A percentile compares a stretch with the other conserved stretches of the same genome.
Evolutionary conservation across 2,797 vertebrate species (phyloP).

Genomic region (Iguana delicatissima): DNA sequence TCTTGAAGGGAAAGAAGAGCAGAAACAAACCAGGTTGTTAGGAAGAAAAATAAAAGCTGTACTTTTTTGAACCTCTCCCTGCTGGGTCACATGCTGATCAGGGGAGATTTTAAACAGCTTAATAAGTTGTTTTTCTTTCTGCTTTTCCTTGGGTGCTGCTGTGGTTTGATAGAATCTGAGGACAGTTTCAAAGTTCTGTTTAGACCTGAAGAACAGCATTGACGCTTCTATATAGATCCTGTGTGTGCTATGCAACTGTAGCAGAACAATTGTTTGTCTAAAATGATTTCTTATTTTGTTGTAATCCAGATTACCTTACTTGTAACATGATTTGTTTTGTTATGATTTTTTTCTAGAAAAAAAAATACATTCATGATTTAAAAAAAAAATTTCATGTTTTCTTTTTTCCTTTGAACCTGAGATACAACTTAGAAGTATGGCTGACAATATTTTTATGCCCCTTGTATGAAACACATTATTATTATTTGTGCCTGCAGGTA

Average conservation of each 20-base stretch:
- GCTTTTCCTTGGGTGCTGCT: slow-evolving; percentile 69
- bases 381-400: not conserved
- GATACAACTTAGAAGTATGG: not conserved
- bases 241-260: slow-evolving; percentile 37
- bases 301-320: not conserved
- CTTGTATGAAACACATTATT: not conserved
- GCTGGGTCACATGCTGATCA: slow-evolving; percentile 80
- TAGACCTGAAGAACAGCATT: slow-evolving; percentile 47
- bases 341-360: slow-evolving; percentile 14
- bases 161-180: slow-evolving; percentile 54
- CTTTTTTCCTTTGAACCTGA: not conserved
- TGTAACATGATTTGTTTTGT: not conserved
- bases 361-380: not conserved
- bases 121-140: slow-evolving; percentile 68
- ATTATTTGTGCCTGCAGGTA: not conserved
- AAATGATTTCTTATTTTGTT: slow-evolving; percentile 27
- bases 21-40: slow-evolving; percentile 83
- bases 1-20: slow-evolving; percentile 78
- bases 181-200: slow-evolving; percentile 53
- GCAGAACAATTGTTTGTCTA: slow-evolving; percentile 23
- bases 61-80: slow-evolving; percentile 78
- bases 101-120: slow-evolving; percentile 74
- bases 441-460: not conserved
- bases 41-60: slow-evolving; percentile 79
- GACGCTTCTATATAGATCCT: slow-evolving; percentile 32